A percentile compares a stretch with the other conserved stretches of the same genome.
Conservation (phyloP, 2,113 vertebrate genomes). For the Notiomystis cincta region DNA sequence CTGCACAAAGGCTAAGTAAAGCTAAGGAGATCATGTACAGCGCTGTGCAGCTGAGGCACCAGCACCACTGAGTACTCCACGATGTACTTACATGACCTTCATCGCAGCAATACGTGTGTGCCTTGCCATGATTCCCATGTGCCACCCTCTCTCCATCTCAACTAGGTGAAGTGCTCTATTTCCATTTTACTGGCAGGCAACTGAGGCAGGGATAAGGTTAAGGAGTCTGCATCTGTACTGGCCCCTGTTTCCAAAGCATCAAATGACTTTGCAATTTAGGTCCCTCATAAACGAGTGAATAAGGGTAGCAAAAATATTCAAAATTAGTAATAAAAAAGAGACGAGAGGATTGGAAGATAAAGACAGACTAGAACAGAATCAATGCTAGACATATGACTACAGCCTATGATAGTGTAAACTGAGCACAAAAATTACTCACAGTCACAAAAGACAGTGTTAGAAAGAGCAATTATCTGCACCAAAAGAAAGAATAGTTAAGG, state of each 20-base stretch:
- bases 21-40: not conserved
- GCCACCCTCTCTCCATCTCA: not conserved
- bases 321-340: not conserved
- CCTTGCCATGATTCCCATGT: not conserved
- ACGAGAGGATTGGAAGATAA: not conserved
- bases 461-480: conserved; percentile 2
- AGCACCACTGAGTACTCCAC: not conserved
- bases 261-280: not conserved
- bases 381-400: not conserved
- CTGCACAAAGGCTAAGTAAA: conserved; percentile 29
- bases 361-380: not conserved
- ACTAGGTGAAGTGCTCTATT: not conserved
- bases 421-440: not conserved
- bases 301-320: not conserved
- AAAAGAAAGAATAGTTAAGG: conserved; percentile 6
- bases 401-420: not conserved
- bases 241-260: not conserved
- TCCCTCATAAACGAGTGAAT: not conserved
- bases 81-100: not conserved
- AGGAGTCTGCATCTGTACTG: not conserved
- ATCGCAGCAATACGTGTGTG: accelerated
- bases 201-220: not conserved
- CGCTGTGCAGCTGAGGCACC: not conserved
- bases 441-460: not conserved
- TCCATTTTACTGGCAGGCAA: not conserved